Percentiles rank a stretch among this genome's conserved stretches.
Conservation (phyloP, 2,113 vertebrate genomes). For the Orthonyx spaldingii region DNA sequence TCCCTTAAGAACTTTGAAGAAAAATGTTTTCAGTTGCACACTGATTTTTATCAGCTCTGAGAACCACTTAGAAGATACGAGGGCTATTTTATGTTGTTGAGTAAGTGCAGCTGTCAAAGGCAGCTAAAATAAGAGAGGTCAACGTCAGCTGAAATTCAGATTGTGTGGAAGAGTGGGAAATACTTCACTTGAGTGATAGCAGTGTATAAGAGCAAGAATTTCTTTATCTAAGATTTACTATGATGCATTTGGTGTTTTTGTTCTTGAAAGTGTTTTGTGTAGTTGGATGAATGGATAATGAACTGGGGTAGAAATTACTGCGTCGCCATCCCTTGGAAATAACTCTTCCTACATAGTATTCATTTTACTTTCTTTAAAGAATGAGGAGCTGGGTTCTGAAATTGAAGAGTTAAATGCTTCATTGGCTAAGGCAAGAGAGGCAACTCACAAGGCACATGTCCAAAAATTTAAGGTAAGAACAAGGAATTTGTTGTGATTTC, state of each 20-base stretch:
- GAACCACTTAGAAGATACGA: neutral
- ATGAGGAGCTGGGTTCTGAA: slow-evolving; percentile 82
- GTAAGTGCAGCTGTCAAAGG: neutral
- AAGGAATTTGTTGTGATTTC: neutral
- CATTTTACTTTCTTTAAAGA: slow-evolving; percentile 67
- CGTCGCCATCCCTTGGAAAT: neutral
- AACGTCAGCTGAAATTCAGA: neutral
- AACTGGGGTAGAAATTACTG: neutral
- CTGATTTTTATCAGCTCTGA: slow-evolving; percentile 22
- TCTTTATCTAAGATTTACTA: neutral
- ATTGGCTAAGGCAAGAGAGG: slow-evolving; percentile 80
- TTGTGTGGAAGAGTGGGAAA: neutral
- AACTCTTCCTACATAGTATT: neutral
- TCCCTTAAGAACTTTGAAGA: neutral
- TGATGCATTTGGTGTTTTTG: neutral
- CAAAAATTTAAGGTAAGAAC: slow-evolving; percentile 82
- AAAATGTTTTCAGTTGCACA: neutral
- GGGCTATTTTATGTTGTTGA: neutral
- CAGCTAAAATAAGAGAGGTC: neutral
- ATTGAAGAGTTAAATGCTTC: slow-evolving; percentile 82
- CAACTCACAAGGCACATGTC: slow-evolving; percentile 79
- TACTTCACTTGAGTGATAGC: neutral
- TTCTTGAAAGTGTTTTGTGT: neutral
- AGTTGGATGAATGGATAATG: neutral
- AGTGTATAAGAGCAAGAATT: neutral